A percentile compares a stretch with the other conserved stretches of the same genome.
Evolutionary conservation across 2,113 vertebrate species (phyloP).

Genomic region (Tyrannus savana): DNA sequence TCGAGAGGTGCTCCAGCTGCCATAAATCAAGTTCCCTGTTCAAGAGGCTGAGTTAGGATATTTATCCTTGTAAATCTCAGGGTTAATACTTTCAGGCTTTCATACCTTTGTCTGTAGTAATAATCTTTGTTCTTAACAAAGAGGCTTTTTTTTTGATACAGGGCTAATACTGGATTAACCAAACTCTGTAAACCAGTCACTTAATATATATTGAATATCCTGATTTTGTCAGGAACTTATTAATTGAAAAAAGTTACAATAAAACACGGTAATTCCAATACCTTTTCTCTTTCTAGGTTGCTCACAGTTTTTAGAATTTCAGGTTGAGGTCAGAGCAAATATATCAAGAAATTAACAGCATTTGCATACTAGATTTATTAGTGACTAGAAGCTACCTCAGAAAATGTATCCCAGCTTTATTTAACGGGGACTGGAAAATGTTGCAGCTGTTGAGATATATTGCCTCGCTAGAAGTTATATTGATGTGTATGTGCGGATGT

Average conservation of each 20-base stretch:
- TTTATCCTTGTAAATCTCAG: neutral
- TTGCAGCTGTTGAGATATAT: neutral
- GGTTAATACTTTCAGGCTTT: neutral
- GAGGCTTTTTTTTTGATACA: neutral
- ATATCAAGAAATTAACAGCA: neutral
- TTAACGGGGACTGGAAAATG: neutral
- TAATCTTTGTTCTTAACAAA: neutral
- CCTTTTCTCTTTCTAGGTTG: neutral
- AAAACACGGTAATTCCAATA: neutral
- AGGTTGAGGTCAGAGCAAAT: neutral
- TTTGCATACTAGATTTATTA: neutral
- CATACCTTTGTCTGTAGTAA: neutral
- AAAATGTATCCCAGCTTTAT: neutral
- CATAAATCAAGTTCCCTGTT: neutral
- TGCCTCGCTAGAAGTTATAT: neutral
- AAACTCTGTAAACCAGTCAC: neutral
- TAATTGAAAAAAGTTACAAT: neutral
- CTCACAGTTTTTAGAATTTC: neutral
- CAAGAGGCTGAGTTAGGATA: neutral
- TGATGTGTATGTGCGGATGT: neutral
- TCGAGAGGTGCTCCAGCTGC: neutral
- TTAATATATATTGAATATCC: accelerated
- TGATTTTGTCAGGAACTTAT: neutral
- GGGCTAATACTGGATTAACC: neutral
- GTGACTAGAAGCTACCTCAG: neutral